Conservation (phyloP, 2,113 vertebrate species). For the Plestiodon gilberti region DNA sequence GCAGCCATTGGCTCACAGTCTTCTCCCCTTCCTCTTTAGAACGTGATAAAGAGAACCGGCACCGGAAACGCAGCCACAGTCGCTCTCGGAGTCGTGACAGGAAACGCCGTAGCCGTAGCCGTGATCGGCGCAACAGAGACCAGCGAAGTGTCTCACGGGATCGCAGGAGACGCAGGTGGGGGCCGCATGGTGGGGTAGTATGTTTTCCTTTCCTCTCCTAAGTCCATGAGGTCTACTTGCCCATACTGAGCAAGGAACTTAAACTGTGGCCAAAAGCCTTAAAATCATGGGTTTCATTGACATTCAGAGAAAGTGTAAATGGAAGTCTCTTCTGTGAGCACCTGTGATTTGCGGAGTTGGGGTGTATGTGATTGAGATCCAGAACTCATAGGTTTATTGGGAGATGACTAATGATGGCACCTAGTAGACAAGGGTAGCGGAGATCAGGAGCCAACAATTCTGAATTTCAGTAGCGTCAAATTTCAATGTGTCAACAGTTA, state of each 20-base stretch:
- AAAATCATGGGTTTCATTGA: not conserved
- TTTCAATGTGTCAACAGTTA: too few species aligned
- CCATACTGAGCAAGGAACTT: not conserved
- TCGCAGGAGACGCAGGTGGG: conserved; percentile 57
- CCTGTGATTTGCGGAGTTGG: not conserved
- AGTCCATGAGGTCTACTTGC: not conserved
- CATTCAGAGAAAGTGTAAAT: not conserved
- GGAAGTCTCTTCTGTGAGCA: not conserved
- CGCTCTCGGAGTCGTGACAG: conserved; percentile 88
- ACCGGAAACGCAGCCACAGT: conserved; percentile 87
- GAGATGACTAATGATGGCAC: not conserved
- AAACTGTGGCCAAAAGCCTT: not conserved
- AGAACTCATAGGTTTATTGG: not conserved
- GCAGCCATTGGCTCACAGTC: not conserved
- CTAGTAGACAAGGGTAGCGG: not conserved
- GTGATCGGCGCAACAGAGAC: conserved; percentile 85
- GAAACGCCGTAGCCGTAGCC: conserved; percentile 86
- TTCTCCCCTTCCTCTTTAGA: conserved; percentile 65
- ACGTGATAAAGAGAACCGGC: conserved; percentile 91
- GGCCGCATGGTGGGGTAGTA: not conserved
- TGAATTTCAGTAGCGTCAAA: not conserved
- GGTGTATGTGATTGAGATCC: not conserved
- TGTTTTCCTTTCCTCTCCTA: conserved; percentile 26
- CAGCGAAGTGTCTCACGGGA: conserved; percentile 74
- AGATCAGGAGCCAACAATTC: not conserved